Evolutionary conservation across 2,888 invertebrate genomes (phyloP).

Genomic region (Hanleya hanleyi): DNA sequence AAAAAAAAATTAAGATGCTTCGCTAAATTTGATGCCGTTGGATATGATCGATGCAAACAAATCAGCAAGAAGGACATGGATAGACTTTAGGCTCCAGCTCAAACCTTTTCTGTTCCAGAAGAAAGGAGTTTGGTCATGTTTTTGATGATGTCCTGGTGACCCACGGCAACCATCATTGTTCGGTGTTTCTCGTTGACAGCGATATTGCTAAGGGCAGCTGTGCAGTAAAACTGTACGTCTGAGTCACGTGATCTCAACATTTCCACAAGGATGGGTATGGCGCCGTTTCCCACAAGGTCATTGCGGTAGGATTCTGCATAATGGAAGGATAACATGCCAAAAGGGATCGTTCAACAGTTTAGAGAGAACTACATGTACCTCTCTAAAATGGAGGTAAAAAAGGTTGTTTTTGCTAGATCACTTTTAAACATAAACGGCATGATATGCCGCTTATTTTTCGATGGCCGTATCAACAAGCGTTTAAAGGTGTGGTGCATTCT

Average conservation of each 20-base stretch:
- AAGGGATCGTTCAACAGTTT: neutral
- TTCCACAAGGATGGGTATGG: constrained; percentile 59
- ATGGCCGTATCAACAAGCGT: too few relatives aligned
- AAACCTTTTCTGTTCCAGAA: constrained; percentile 21
- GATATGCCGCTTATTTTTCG: too few relatives aligned
- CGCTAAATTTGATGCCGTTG: neutral
- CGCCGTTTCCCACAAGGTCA: constrained; percentile 58
- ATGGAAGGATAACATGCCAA: neutral
- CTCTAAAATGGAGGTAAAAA: too few relatives aligned
- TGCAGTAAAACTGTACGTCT: constrained; percentile 63
- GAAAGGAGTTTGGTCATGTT: constrained; percentile 40
- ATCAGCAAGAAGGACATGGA: too few relatives aligned
- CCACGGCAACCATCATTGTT: constrained; percentile 64
- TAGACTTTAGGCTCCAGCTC: too few relatives aligned
- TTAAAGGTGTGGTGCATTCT: too few relatives aligned
- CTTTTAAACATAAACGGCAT: neutral
- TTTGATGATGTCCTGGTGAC: constrained; percentile 56
- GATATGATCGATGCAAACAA: neutral
- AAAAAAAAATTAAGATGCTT: neutral
- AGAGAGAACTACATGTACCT: too few relatives aligned
- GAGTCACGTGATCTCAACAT: constrained; percentile 49
- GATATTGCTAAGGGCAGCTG: constrained; percentile 65
- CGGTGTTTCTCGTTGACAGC: constrained; percentile 63
- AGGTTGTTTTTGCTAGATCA: too few relatives aligned
- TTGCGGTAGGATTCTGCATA: constrained; percentile 56